Evolutionary conservation across 2,888 invertebrate genomes (phyloP), one percentile per base, ranked within the genome.

Genomic region (Liopterus haemorrhoidalis): DNA sequence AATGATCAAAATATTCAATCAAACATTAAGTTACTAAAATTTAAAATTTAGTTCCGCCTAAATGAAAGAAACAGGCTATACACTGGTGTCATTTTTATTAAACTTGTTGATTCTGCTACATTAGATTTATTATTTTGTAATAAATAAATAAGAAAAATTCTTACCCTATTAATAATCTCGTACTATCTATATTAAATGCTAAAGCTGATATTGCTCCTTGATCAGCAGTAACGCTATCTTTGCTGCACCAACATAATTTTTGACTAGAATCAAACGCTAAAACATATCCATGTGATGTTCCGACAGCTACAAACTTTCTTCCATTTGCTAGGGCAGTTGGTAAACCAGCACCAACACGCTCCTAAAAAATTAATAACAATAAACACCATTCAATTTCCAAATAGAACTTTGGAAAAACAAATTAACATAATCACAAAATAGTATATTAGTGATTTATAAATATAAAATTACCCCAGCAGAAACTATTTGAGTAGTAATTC

Each of bases 211-310:
- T 83, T 1, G 88, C 86, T 15, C 85, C 86, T 61, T 84, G 81
- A 57, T 82, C 80, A 35, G 72, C 70, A 30, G 82, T 78, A 33
- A 73, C 70, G 54, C 78, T 71, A 51, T 83, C 82, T 54, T 83
- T 72, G 59, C 82, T 83, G 52, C 90, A 93, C 91, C 92, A 95
- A 61, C 89, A 81, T 52, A 95, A 69, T 6, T 86, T 86, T 69
- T 95, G 94, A 28, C 87, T 81, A 37, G 78, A 73, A 72, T 89
- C 88, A 69, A 91, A 92, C 41, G 90, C 82, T 19, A 96, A 71
- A 41, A 93, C 78, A 54, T 91, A 81, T 1, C 96, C 95, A 68
- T 94, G 92, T 18, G 93, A 91, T 20, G 94, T 96, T 24, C 96
- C 96, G 20, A 95, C 79, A n/a, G 88, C 88, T 50, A 94, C 78